Base-by-base conservation (phyloP, 2,797 vertebrate genomes). In the Typhlichthys subterraneus region DNA sequence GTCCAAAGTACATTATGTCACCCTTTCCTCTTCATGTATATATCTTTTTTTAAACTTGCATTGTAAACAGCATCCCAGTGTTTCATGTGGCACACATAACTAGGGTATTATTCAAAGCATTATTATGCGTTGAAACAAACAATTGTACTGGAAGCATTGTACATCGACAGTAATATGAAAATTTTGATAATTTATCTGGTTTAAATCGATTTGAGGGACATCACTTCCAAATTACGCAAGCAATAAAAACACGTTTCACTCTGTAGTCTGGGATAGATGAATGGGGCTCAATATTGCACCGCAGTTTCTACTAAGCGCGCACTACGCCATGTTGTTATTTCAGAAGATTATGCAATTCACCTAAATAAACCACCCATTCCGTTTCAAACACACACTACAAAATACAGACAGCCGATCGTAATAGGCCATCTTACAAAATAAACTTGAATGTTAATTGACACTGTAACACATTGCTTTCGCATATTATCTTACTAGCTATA, bases 321-420 rank as follows among this genome's bases (percentile, higher is more conserved):
- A 86, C 85, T 87, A 89, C 90, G 90, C 90, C 90, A 91, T 91
- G 88, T 91, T 91, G 89, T 87, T 90, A 86, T 87, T 91, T 91
- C 89, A 80, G 85, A 89, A 84, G 87, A 91, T 92, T 92, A 92
- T 90, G 89, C 88, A 69, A 84, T 84, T 79, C 79, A 86, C 85
- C 79, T 65, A 53, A 57, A 67, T 73, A 42, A 85, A 74, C 76
- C 75, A 63, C 70, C 76, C 75, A 68, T 78, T 75, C 70, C 58
- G 31, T 74, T 77, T 10, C 58, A 79, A 88, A 85, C 72, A 78
- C 70, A 60, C 63, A 45, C 8, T 62, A 42, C 59, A 49, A 42
- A 56, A 69, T 67, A 72, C 82, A 56, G 77, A 65, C 67, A 67
- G 70, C 46, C 62, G 75, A 66, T 15, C 13, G 42, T 48, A 38